Base-by-base conservation (phyloP, 2,888 invertebrate genomes). In the Boloria euphrosyne region DNA sequence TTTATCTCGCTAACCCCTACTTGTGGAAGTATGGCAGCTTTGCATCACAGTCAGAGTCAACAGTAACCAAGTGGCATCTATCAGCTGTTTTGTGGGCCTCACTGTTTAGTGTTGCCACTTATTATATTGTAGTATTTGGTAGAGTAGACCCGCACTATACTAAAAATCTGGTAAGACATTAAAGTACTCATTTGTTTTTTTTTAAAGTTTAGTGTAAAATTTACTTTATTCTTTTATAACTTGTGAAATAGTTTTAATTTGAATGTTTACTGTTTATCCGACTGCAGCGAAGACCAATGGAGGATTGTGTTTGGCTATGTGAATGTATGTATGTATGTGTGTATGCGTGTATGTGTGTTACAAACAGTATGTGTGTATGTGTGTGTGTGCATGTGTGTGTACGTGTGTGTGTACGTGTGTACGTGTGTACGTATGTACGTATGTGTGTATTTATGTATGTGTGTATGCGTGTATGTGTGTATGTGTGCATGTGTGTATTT, bases 121-220 rank as follows among this genome's bases (percentile, higher is more conserved):
- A 93, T 73, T 89, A 79, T 74, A 77, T 79, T 1, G 80, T 90
- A 31, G 77, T 81, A 7, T 49, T 81, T 4, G 76, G 83, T 22
- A 89, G 93, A 0, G 76, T 93, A 51, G 95, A 96, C 76, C 95
- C 96, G 0, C 92, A 94, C 74, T 94, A 94, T 93, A 94, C 95
- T 4, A 90, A 96, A 1, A 90, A 93, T 65, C 80, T 94, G 89
- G 94, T 94, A 54, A 83, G 81, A 27, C 0, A 27, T 31, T 16
- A 17, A 44, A 57, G 38, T 43, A n/a, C n/a, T n/a, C n/a, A n/a
- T n/a, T n/a, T n/a, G n/a, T n/a, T n/a, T n/a, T n/a, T n/a, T n/a
- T n/a, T n/a, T n/a, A n/a, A n/a, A n/a, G n/a, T n/a, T 22, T 22
- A 22, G 3, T 22, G 22, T 22, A 22, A 22, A 22, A 22, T 22